phyloP scores from a whole-genome alignment of 2,113 vertebrate genomes.

The Blennius ocellaris region DNA sequence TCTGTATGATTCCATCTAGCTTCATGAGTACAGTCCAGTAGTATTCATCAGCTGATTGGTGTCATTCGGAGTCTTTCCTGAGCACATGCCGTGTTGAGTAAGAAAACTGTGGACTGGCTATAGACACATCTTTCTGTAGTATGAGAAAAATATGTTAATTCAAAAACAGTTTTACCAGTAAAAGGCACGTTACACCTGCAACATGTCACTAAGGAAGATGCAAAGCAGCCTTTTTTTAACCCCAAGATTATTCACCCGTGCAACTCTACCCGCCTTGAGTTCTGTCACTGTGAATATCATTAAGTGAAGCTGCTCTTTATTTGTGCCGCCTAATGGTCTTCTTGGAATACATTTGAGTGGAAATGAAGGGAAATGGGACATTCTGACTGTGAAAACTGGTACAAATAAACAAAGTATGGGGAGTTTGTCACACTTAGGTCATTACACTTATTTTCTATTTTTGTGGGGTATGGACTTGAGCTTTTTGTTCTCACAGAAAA shows the following conservation, averaged over 20 bases:
- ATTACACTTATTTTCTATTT: not conserved
- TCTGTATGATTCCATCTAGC: not conserved
- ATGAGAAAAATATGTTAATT: slow-evolving; percentile 28
- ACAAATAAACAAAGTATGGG: not conserved
- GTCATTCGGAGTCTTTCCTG: not conserved
- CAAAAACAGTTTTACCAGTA: not conserved
- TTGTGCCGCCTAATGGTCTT: slow-evolving; percentile 5
- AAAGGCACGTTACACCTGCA: not conserved
- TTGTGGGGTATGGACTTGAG: not conserved
- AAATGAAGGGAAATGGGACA: slow-evolving; percentile 10
- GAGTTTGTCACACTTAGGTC: not conserved
- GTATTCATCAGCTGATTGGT: not conserved
- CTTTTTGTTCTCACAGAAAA: not conserved
- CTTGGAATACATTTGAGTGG: not conserved
- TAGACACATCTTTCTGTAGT: not conserved
- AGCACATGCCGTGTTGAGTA: not conserved
- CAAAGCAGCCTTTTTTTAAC: slow-evolving; percentile 6
- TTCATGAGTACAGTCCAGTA: no score
- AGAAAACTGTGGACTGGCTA: slow-evolving; percentile 3
- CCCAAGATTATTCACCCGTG: not conserved
- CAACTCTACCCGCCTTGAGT: not conserved
- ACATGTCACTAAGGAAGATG: slow-evolving; percentile 18
- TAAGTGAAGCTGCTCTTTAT: slow-evolving; percentile 32
- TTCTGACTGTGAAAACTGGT: not conserved
- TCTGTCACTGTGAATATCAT: slow-evolving; percentile 18